Percentiles rank a stretch among this genome's conserved stretches.
phyloP scores from a whole-genome alignment of 2,797 vertebrate species.

The Monodelphis domestica region DNA sequence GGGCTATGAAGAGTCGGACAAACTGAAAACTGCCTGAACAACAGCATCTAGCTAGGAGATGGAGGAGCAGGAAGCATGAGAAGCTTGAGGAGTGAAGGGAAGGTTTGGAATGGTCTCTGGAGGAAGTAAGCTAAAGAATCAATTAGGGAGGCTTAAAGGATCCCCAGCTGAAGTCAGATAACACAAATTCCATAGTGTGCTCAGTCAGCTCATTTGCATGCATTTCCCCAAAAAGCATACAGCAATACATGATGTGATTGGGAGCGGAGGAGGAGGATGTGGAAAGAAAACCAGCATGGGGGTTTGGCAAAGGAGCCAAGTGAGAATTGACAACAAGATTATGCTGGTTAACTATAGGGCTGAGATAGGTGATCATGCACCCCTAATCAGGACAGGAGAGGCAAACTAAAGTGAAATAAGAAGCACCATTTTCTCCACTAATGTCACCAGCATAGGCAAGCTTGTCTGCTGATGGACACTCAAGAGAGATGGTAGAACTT shows the following conservation, averaged over 20 bases:
- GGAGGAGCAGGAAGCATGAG: background rate
- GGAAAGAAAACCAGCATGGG: background rate
- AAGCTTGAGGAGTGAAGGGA: too few relatives aligned
- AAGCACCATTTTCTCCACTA: background rate
- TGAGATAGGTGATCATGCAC: background rate
- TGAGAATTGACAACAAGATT: background rate
- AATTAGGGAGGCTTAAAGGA: background rate
- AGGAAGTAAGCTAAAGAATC: background rate
- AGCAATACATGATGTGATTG: background rate
- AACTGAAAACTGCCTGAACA: background rate
- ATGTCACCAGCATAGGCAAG: background rate
- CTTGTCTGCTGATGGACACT: conserved; percentile 13
- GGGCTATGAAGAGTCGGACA: background rate
- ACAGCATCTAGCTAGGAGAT: background rate
- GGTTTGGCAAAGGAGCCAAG: background rate
- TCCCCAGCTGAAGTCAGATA: background rate
- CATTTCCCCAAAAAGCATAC: background rate
- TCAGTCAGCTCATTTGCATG: background rate
- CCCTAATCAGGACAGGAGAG: conserved; percentile 9
- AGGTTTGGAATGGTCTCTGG: background rate
- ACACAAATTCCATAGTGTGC: background rate
- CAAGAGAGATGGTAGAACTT: background rate
- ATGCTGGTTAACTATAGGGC: background rate
- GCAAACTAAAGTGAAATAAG: background rate
- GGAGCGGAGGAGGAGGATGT: background rate